phyloP scores from a whole-genome alignment of 2,797 vertebrate genomes.

The Phylloscopus collybita region DNA sequence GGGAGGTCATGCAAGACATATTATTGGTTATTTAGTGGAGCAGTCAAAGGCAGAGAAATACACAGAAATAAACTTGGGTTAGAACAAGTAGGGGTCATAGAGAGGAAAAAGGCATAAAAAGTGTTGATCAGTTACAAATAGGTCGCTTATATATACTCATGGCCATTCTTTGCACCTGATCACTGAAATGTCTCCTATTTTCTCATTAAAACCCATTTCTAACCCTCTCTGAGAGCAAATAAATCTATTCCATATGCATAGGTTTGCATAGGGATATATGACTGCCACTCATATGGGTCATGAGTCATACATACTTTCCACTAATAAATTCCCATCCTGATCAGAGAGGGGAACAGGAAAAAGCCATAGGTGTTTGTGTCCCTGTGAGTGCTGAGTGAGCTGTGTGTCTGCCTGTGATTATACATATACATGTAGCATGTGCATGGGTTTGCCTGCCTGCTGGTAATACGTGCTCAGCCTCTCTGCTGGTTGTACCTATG shows the following conservation, averaged over 20 bases:
- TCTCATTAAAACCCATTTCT: background rate
- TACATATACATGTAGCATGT: rapidly evolving
- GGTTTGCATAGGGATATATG: rapidly evolving
- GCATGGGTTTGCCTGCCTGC: background rate
- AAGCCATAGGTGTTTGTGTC: background rate
- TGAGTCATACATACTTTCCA: too few species aligned
- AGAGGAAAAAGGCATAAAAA: background rate
- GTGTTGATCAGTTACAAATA: background rate
- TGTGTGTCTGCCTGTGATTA: background rate
- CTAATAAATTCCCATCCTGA: background rate
- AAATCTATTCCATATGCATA: background rate
- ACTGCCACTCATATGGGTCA: background rate
- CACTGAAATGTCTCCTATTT: background rate
- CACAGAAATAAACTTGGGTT: background rate
- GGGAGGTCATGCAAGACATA: background rate
- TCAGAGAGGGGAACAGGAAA: background rate
- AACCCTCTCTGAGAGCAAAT: background rate
- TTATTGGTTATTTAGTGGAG: background rate
- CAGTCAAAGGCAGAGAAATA: background rate
- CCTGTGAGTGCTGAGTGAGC: background rate
- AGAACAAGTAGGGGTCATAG: background rate
- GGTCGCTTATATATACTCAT: background rate
- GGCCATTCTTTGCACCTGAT: background rate
- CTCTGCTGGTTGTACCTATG: background rate
- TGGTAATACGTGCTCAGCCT: background rate